Evolutionary conservation across 2,797 vertebrate species (phyloP).

Genomic region (Cynopterus sphinx): DNA sequence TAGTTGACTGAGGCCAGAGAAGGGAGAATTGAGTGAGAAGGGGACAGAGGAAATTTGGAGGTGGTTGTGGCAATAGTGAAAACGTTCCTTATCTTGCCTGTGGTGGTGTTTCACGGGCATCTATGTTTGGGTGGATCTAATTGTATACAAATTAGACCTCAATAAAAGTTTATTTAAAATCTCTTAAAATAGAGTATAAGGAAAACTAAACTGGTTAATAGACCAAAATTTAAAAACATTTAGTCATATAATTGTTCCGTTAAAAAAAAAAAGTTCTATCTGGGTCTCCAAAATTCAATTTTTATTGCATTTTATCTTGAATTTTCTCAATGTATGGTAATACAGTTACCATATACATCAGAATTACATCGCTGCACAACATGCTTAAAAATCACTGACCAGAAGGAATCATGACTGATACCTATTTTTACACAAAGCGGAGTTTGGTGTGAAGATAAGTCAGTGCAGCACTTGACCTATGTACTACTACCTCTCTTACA

Average conservation of each 20-base stretch:
- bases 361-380: background rate
- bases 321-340: slow-evolving; percentile 7
- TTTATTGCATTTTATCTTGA: background rate
- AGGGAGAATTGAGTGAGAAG: background rate
- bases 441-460: background rate
- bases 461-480: background rate
- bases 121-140: background rate
- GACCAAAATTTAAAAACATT: slow-evolving; percentile 11
- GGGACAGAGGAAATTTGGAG: background rate
- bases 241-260: background rate
- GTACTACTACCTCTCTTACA: background rate
- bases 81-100: background rate
- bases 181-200: slow-evolving; percentile 9
- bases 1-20: background rate
- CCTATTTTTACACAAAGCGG: background rate
- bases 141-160: background rate
- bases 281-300: background rate
- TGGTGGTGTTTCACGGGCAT: background rate
- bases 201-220: slow-evolving; percentile 15
- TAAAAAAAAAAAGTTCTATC: background rate
- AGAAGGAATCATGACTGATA: background rate
- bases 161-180: background rate
- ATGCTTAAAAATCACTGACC: background rate
- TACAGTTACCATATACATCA: background rate
- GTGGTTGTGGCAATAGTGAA: background rate